Conservation (phyloP, 2,888 invertebrate species). For the Eumacrocentrus americanus region DNA sequence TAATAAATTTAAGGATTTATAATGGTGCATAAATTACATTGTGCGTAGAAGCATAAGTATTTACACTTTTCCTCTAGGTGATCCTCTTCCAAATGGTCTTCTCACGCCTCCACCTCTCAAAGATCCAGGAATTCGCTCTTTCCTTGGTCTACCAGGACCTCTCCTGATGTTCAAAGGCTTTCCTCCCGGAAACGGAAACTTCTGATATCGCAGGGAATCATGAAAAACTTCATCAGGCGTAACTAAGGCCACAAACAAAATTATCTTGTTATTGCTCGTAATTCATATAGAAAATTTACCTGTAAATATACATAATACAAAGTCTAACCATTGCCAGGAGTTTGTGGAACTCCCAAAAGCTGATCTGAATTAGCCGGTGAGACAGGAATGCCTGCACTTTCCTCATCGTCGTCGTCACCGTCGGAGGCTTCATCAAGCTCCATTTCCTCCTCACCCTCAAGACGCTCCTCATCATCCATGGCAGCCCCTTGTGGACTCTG, state of each 20-base stretch:
- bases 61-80: slow-evolving; percentile 57
- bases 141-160: slow-evolving; percentile 80
- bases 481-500: slow-evolving; percentile 44
- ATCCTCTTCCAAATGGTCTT: slow-evolving; percentile 56
- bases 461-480: slow-evolving; percentile 61
- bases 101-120: slow-evolving; percentile 50
- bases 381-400: slow-evolving; percentile 64
- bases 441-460: slow-evolving; percentile 69
- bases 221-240: slow-evolving; percentile 71
- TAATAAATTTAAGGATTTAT: neutral
- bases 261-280: neutral
- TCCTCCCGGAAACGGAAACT: slow-evolving; percentile 63
- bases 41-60: too few relatives aligned
- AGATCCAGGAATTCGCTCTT: slow-evolving; percentile 67
- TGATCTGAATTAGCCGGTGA: slow-evolving; percentile 63
- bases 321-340: slow-evolving; percentile 48
- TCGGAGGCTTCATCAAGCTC: slow-evolving; percentile 78
- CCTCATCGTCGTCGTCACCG: slow-evolving; percentile 75
- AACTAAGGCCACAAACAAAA: slow-evolving; percentile 39
- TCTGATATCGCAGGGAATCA: slow-evolving; percentile 68
- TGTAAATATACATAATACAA: neutral
- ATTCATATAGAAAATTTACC: neutral
- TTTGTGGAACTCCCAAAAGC: slow-evolving; percentile 49
- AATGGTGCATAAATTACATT: slow-evolving; percentile 6
- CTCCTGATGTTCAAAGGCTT: slow-evolving; percentile 70